A percentile compares a stretch with the other conserved stretches of the same genome.
Evolutionary conservation across 2,797 vertebrate genomes (phyloP).

Genomic region (Coregonus ussuriensis): DNA sequence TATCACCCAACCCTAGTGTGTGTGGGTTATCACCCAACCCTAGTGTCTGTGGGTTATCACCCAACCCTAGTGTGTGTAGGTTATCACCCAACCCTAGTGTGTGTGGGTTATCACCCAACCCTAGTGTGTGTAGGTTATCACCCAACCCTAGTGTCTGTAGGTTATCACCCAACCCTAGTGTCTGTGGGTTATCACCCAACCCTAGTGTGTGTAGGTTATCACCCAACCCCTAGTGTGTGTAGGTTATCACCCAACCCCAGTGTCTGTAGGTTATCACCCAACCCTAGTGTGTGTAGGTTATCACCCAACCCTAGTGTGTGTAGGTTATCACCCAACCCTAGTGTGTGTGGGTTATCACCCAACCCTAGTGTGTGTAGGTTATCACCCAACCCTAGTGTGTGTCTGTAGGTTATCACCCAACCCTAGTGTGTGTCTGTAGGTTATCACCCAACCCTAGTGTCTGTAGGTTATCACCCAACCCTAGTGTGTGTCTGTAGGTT

Average conservation of each 20-base stretch:
- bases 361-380: conserved; percentile 78
- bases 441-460: not conserved
- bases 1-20: not conserved
- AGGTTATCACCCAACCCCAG: not conserved
- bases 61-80: conserved; percentile 67
- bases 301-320: not conserved
- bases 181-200: not conserved
- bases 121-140: conserved; percentile 77
- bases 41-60: not conserved
- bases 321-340: conserved; percentile 77
- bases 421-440: not conserved
- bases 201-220: conserved; percentile 78
- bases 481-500: not conserved
- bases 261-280: conserved; percentile 77
- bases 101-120: not conserved
- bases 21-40: conserved; percentile 77
- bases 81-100: conserved; percentile 58
- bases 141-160: not conserved
- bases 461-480: conserved; percentile 77
- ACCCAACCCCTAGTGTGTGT: not conserved
- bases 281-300: not conserved
- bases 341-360: not conserved
- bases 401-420: conserved; percentile 78
- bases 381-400: not conserved
- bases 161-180: no score